Evolutionary conservation across 2,113 vertebrate genomes (phyloP).

Genomic region (Rhynchomys soricoides): DNA sequence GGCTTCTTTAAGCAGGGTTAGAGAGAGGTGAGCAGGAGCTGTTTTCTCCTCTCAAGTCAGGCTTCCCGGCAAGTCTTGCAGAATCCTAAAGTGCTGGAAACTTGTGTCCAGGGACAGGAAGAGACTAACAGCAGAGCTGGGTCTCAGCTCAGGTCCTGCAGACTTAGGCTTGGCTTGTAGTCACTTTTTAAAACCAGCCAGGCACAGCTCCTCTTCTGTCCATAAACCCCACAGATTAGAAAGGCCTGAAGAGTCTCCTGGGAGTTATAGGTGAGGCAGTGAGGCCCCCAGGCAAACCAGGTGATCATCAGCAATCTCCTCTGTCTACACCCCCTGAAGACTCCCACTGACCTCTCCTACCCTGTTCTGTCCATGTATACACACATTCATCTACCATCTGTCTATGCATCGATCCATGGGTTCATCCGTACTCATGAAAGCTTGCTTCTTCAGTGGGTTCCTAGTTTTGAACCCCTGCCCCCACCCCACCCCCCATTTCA

Average conservation of each 20-base stretch:
- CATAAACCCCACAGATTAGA: background rate
- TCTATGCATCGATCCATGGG: no score
- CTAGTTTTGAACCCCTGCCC: background rate
- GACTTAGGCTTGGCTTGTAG: background rate
- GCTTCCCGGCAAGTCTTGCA: background rate
- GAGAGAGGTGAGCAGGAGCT: background rate
- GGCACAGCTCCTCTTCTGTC: background rate
- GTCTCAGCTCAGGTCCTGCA: background rate
- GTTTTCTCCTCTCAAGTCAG: background rate
- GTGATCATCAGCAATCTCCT: background rate
- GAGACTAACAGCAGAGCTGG: background rate
- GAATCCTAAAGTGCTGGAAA: background rate
- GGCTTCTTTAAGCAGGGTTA: slow-evolving; percentile 1
- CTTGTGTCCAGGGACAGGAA: background rate
- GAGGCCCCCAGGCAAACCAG: background rate
- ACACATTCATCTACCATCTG: no score
- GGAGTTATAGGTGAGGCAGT: background rate
- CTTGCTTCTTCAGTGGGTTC: background rate
- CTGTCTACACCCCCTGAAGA: background rate
- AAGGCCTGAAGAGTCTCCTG: background rate
- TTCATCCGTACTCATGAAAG: background rate
- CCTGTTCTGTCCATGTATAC: background rate
- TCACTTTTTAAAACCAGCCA: background rate
- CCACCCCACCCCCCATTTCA: background rate
- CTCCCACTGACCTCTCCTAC: background rate